Evolutionary conservation across 2,797 vertebrate genomes (phyloP).

Genomic region (Ctenopoma multispine): DNA sequence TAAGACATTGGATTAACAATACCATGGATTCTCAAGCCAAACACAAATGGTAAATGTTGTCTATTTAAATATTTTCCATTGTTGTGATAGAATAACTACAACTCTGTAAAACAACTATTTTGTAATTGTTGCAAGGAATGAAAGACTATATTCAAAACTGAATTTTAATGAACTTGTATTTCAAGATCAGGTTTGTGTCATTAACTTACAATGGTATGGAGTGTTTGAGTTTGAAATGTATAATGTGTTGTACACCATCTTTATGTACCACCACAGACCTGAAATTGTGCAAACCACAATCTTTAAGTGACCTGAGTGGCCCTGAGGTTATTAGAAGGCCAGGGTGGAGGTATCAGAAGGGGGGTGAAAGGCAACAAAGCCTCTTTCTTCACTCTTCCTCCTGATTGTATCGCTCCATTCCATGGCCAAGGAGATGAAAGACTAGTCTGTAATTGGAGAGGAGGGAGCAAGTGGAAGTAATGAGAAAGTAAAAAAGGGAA

Average conservation of each 20-base stretch:
- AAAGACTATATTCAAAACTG: background rate
- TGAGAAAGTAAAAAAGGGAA: conserved; percentile 75
- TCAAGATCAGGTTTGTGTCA: background rate
- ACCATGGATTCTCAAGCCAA: conserved; percentile 39
- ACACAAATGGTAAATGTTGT: conserved; percentile 39
- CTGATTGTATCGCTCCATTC: conserved; percentile 87
- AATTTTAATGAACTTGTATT: background rate
- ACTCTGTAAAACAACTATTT: conserved; percentile 8
- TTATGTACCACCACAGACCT: conserved; percentile 30
- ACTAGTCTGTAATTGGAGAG: conserved; percentile 82
- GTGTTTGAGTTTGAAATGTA: conserved; percentile 2
- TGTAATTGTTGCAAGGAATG: background rate
- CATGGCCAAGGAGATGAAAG: conserved; percentile 85
- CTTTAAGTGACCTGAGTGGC: conserved; percentile 67
- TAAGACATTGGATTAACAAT: conserved; percentile 58
- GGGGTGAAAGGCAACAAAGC: conserved; percentile 80
- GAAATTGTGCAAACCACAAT: conserved; percentile 46
- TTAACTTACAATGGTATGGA: background rate
- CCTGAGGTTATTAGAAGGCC: conserved; percentile 79
- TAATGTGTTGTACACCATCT: conserved; percentile 4
- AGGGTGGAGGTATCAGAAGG: conserved; percentile 64
- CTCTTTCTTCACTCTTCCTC: conserved; percentile 85
- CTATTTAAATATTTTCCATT: conserved; percentile 39
- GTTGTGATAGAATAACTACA: conserved; percentile 13
- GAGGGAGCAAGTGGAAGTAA: conserved; percentile 81